Evolutionary conservation across 2,888 invertebrate species (phyloP).

Genomic region (Epistrophella euchroma): DNA sequence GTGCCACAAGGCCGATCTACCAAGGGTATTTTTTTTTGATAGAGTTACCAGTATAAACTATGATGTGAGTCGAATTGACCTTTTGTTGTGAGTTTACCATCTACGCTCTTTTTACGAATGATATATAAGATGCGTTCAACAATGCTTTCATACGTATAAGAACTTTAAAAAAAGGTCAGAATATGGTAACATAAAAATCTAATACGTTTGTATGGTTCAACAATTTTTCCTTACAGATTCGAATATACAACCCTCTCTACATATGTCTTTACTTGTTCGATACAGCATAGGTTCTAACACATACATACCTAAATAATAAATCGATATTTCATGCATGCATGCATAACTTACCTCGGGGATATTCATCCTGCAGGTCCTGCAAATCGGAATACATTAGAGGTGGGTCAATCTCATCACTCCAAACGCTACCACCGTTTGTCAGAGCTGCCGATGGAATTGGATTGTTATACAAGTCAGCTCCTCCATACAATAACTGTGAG

Average conservation of each 20-base stretch:
- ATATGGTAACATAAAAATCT: too few relatives aligned
- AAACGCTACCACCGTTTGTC: constrained; percentile 77
- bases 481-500: constrained; percentile 76
- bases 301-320: background rate
- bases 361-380: constrained; percentile 82
- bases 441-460: constrained; percentile 61
- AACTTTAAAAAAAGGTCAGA: too few relatives aligned
- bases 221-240: background rate
- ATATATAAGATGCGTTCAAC: too few relatives aligned
- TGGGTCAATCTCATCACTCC: constrained; percentile 82
- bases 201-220: background rate
- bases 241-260: background rate
- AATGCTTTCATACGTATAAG: too few relatives aligned
- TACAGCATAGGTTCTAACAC: background rate
- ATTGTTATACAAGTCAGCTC: constrained; percentile 69
- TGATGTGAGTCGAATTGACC: too few relatives aligned
- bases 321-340: constrained; percentile 45
- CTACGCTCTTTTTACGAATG: too few relatives aligned
- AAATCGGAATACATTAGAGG: constrained; percentile 80
- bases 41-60: too few relatives aligned
- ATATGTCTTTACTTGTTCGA: background rate
- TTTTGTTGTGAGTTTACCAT: too few relatives aligned
- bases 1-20: too few relatives aligned
- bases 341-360: constrained; percentile 78
- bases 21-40: too few relatives aligned